Conservation (phyloP, 2,113 vertebrate species). For the Hemiprocne comata region DNA sequence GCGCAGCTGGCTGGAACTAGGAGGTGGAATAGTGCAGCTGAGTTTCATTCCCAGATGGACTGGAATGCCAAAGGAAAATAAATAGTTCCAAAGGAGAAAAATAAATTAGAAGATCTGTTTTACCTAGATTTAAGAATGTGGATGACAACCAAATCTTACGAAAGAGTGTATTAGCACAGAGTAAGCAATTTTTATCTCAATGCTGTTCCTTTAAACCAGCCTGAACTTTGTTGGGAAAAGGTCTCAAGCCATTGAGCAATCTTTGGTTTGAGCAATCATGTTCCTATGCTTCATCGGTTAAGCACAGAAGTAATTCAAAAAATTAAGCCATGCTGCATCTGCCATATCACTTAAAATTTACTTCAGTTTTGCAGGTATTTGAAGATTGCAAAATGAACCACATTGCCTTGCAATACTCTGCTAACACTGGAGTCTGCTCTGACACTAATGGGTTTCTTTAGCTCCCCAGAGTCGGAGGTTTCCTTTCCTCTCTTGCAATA, state of each 20-base stretch:
- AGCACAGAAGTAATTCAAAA: slow-evolving; percentile 64
- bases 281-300: slow-evolving; percentile 63
- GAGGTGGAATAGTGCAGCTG: not conserved
- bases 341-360: slow-evolving; percentile 28
- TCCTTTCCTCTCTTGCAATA: not conserved
- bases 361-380: slow-evolving; percentile 63
- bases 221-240: slow-evolving; percentile 63
- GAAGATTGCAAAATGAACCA: slow-evolving; percentile 36
- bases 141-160: slow-evolving; percentile 24
- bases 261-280: slow-evolving; percentile 64
- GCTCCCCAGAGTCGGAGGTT: not conserved
- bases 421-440: not conserved
- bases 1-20: not conserved
- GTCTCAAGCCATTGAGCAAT: slow-evolving; percentile 71
- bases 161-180: slow-evolving; percentile 6
- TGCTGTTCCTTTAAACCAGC: slow-evolving; percentile 58
- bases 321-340: slow-evolving; percentile 47
- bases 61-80: slow-evolving; percentile 20
- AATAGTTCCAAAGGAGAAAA: not conserved
- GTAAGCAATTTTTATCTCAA: slow-evolving; percentile 59
- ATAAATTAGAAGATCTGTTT: slow-evolving; percentile 4
- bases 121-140: slow-evolving; percentile 19
- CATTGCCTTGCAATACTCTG: not conserved
- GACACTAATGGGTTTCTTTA: not conserved
- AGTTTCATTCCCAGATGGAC: not conserved